Base-by-base conservation (phyloP, 2,113 vertebrate species). In the Pterocles burchelli region DNA sequence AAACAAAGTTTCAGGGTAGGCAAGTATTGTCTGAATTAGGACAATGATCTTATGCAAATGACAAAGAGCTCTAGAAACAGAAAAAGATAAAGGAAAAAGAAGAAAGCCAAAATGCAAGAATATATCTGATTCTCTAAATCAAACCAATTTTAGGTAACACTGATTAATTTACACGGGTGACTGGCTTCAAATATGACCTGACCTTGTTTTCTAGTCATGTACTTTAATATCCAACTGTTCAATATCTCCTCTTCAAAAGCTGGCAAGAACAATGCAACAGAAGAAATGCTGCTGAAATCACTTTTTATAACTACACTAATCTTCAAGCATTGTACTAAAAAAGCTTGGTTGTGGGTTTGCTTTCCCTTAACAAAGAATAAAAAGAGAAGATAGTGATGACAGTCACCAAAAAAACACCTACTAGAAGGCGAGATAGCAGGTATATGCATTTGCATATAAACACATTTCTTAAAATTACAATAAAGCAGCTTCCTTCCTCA, bases 361-460 rank as follows among this genome's bases (percentile, higher is more conserved):
- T 95, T 92, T 88, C 76, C 49, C 43, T 88, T 93, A 85, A 89
- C 89, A 88, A 96, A 88, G 63, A 80, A 88, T 48, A 84, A 84
- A 74, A 78, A 93, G 77, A 89, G 84, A 93, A 79, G 90, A 92
- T 34, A 74, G 95, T 74, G 79, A 94, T 96, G 95, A 95, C 88
- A 94, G 92, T 93, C 67, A 66, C 88, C 49, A 82, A 94, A 91
- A 93, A 77, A 8, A 0, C 94, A 96, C 95, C 92, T 86, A 90
- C 93, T 78, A 77, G 79, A 88, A 93, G 93, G 67, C 70, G 93
- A 78, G 51, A 83, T 41, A 88, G 36, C 82, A 83, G 33, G 22
- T 67, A 46, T 38, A n/a, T 33, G 29, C 20, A 93, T 92, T 93
- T 91, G 58, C 88, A 85, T 51, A 83, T 54, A 86, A 92, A 85